phyloP scores from a whole-genome alignment of 2,888 invertebrate species.

The Endomychus coccineus region DNA sequence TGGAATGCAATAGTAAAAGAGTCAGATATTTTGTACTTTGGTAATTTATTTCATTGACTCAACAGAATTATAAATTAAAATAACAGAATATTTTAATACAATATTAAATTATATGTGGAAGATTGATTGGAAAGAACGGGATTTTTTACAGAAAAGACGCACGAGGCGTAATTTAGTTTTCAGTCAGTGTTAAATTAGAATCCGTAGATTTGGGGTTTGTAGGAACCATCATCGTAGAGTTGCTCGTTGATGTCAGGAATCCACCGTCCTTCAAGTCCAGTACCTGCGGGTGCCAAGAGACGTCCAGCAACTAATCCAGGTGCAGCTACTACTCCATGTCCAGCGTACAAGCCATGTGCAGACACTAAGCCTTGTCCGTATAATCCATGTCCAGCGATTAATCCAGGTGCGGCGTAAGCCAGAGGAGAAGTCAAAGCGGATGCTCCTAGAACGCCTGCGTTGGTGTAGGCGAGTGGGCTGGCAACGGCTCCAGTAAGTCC shows the following conservation, averaged over 20 bases:
- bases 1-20: too few relatives aligned
- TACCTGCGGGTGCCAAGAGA: conserved; percentile 20
- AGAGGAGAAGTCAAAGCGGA: too few relatives aligned
- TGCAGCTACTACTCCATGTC: not conserved
- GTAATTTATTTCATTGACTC: too few relatives aligned
- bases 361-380: not conserved
- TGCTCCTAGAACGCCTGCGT: too few relatives aligned
- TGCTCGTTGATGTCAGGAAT: conserved; percentile 30
- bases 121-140: too few relatives aligned
- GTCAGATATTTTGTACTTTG: too few relatives aligned
- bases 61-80: too few relatives aligned
- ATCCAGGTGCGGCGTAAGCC: too few relatives aligned
- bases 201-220: conserved; percentile 23
- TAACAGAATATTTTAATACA: too few relatives aligned
- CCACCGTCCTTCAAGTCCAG: conserved; percentile 31
- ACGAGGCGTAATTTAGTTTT: conserved; percentile 10
- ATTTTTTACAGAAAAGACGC: conserved; percentile 4
- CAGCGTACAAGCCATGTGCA: conserved; percentile 1
- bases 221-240: conserved; percentile 34
- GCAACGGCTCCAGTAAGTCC: conserved; percentile 6
- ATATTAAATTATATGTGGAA: too few relatives aligned
- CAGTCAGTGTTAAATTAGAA: conserved; percentile 10
- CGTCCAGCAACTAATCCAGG: conserved; percentile 7
- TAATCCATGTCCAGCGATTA: not conserved
- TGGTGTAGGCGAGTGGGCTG: not conserved